These are phyloP conservation scores for Aptenodytes forsteri DNA, from an alignment of 2,113 vertebrate species.

Conservation along the genomic window DNA sequence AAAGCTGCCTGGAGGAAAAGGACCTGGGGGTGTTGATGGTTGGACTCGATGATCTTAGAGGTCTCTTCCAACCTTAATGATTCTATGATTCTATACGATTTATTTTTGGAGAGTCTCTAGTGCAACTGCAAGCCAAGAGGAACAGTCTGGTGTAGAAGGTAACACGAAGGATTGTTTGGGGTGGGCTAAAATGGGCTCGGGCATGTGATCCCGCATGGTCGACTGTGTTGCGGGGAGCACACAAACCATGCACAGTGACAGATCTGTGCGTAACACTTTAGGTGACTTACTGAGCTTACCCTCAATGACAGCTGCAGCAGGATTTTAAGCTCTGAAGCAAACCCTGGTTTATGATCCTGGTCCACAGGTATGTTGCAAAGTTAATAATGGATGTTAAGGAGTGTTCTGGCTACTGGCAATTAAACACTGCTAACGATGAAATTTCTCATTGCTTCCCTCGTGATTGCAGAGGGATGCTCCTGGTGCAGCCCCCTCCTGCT, in stretches of 20 bases:
- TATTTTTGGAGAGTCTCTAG: not conserved
- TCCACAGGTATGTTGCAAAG: not conserved
- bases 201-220: rapidly evolving
- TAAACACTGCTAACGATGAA: not conserved
- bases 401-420: not conserved
- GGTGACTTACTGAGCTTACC: not conserved
- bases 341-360: not conserved
- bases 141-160: not conserved
- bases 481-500: not conserved
- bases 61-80: no score
- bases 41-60: no score
- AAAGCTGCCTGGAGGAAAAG: no score
- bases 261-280: rapidly evolving
- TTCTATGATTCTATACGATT: not conserved
- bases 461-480: not conserved
- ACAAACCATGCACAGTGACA: rapidly evolving
- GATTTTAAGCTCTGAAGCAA: not conserved
- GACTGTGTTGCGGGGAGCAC: not conserved
- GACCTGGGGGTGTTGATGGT: no score
- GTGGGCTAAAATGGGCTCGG: rapidly evolving
- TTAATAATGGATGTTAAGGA: not conserved
- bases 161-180: not conserved
- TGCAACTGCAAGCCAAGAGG: no score
- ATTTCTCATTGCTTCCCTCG: not conserved
- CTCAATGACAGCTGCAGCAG: not conserved